Conservation (phyloP, 2,888 invertebrate species). For the Brachynemurus nebulosus region DNA sequence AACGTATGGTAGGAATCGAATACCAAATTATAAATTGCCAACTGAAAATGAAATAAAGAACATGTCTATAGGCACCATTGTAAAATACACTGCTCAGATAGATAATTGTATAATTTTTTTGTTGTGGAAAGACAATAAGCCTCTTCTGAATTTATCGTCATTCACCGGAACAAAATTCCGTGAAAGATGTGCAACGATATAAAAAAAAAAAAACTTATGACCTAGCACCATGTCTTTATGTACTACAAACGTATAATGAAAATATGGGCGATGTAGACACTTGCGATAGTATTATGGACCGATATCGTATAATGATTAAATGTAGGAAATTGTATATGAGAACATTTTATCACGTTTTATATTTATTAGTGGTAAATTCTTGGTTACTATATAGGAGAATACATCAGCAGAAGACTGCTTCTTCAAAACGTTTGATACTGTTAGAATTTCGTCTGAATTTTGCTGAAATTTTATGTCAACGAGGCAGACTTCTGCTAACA, state of each 20-base stretch:
- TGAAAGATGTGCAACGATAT: neutral
- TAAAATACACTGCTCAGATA: slow-evolving; percentile 3
- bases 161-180: neutral
- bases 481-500: too few relatives aligned
- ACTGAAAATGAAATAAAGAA: neutral
- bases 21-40: slow-evolving; percentile 15
- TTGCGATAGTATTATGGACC: neutral
- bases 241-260: neutral
- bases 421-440: too few relatives aligned
- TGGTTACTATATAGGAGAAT: too few relatives aligned
- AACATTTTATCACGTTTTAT: too few relatives aligned
- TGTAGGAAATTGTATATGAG: too few relatives aligned
- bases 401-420: too few relatives aligned
- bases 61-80: neutral
- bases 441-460: too few relatives aligned
- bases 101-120: too few relatives aligned
- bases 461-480: too few relatives aligned
- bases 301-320: neutral
- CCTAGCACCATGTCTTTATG: neutral
- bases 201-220: neutral
- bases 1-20: slow-evolving; percentile 16
- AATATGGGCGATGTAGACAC: neutral
- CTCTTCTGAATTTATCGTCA: neutral
- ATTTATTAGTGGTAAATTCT: too few relatives aligned
- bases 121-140: neutral